Conservation (phyloP, 2,797 vertebrate genomes). For the Chelonia mydas region DNA sequence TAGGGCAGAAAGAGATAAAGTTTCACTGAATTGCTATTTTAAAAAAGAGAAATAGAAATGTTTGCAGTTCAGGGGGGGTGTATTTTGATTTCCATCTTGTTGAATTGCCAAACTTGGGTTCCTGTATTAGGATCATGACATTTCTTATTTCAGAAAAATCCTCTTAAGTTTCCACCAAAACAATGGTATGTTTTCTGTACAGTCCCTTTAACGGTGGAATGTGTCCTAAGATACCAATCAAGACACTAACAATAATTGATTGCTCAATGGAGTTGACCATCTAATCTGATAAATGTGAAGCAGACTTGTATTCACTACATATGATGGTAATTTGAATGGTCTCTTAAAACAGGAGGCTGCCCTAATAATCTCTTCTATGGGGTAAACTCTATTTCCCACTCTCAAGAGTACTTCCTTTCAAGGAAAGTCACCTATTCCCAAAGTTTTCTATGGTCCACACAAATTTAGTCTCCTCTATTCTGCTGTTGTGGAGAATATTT, state of each 20-base stretch:
- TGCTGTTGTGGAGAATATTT: background rate
- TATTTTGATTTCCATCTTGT: background rate
- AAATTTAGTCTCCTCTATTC: background rate
- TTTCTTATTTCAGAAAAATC: background rate
- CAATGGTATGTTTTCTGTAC: rapidly evolving
- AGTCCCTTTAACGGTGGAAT: background rate
- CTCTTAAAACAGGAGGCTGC: background rate
- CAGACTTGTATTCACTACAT: background rate
- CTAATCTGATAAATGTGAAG: background rate
- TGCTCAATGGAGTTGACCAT: background rate
- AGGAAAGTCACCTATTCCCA: background rate
- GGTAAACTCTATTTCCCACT: background rate
- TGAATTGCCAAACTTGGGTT: background rate
- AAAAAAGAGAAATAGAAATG: background rate
- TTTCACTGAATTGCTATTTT: slow-evolving; percentile 55
- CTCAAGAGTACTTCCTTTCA: slow-evolving; percentile 29
- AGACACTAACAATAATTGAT: background rate
- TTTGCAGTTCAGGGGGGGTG: background rate
- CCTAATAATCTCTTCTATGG: background rate
- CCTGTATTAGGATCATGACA: rapidly evolving
- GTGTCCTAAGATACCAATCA: rapidly evolving
- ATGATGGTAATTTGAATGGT: background rate
- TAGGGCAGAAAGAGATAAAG: slow-evolving; percentile 70
- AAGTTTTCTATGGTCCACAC: background rate
- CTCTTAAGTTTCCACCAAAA: background rate